phyloP scores from a whole-genome alignment of 2,113 vertebrate species.

The Pelmatolapia mariae region DNA sequence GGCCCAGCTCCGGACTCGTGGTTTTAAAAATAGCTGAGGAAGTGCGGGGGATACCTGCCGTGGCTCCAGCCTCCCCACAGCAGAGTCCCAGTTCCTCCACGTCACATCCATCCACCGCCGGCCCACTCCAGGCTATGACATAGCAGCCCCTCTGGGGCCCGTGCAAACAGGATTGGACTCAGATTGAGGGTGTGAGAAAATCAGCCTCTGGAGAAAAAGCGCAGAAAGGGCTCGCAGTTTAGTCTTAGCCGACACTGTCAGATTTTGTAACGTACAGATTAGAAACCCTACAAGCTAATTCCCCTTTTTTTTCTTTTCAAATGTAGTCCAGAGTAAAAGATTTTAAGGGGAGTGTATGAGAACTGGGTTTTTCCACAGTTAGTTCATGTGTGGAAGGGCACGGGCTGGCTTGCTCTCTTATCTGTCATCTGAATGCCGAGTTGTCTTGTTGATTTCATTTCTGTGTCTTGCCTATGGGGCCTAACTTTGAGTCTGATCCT shows the following conservation, averaged over 20 bases:
- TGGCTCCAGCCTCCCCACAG: slow-evolving; percentile 55
- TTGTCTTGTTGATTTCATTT: slow-evolving; percentile 54
- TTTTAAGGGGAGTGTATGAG: neutral
- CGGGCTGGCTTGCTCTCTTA: slow-evolving; percentile 35
- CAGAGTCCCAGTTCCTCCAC: slow-evolving; percentile 43
- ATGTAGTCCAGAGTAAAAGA: neutral
- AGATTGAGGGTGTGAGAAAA: slow-evolving; percentile 58
- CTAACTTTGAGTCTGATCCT: slow-evolving; percentile 40
- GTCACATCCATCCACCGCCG: slow-evolving; percentile 55
- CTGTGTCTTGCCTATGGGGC: slow-evolving; percentile 33
- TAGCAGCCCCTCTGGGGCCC: slow-evolving; percentile 25
- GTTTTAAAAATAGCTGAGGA: slow-evolving; percentile 75
- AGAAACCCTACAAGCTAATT: neutral
- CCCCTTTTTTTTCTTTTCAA: neutral
- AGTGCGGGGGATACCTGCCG: slow-evolving; percentile 74
- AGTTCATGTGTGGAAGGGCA: slow-evolving; percentile 26
- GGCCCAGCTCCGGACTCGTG: slow-evolving; percentile 51
- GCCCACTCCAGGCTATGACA: slow-evolving; percentile 5
- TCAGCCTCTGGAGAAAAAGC: slow-evolving; percentile 21
- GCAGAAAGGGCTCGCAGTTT: slow-evolving; percentile 9
- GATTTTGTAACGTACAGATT: neutral
- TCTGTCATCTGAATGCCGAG: slow-evolving; percentile 34
- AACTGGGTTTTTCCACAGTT: slow-evolving; percentile 10
- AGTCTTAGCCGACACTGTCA: slow-evolving; percentile 5
- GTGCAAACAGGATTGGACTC: slow-evolving; percentile 60